These are phyloP conservation scores for Tridacna gigas DNA, from an alignment of 2,888 invertebrate genomes.

Conservation along the genomic window DNA sequence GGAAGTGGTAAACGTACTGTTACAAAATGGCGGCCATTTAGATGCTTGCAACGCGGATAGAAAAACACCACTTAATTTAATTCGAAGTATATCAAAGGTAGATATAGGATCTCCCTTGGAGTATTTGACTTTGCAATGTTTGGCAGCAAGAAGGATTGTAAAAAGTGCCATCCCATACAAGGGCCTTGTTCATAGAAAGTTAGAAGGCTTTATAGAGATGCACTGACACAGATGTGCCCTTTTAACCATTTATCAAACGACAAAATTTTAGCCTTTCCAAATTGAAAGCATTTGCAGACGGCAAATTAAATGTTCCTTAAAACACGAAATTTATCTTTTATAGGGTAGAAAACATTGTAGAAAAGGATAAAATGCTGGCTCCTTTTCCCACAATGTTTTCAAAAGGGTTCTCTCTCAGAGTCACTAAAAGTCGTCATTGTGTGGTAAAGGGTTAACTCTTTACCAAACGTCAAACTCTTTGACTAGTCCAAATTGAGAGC, in stretches of 20 bases:
- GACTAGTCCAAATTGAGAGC: background rate
- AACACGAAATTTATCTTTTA: no score
- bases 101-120: conserved; percentile 81
- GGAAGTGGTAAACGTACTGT: conserved; percentile 90
- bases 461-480: background rate
- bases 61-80: conserved; percentile 81
- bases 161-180: conserved; percentile 87
- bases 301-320: no score
- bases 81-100: conserved; percentile 78
- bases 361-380: no score
- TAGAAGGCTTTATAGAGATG: conserved; percentile 82
- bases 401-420: no score
- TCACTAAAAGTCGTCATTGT: no score
- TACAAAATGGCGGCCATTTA: conserved; percentile 93
- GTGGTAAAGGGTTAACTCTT: background rate
- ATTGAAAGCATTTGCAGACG: no score
- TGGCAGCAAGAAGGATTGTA: conserved; percentile 87
- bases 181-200: conserved; percentile 78
- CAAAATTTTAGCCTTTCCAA: no score
- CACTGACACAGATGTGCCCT: conserved; percentile 76
- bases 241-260: no score
- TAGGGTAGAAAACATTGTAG: no score
- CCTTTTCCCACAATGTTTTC: no score
- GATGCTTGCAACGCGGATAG: conserved; percentile 87
- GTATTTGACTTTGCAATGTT: conserved; percentile 82